Evolutionary conservation across 2,113 vertebrate species (phyloP).

Genomic region (Pycnonotus jocosus): DNA sequence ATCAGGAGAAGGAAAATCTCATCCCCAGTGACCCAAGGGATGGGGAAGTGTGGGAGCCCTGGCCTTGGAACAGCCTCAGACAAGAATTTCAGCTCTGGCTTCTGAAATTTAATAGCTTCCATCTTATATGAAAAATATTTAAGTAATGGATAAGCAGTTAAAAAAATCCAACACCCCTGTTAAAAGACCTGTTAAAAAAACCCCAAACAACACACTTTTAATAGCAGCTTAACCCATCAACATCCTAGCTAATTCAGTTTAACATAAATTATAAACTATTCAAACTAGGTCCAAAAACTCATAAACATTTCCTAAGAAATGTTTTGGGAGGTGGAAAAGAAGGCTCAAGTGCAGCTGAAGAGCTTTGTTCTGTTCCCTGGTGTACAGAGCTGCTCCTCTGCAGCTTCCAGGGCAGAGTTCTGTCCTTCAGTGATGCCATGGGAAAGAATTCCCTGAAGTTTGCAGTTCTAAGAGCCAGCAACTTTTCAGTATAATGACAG

Average conservation of each 20-base stretch:
- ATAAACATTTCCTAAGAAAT: not conserved
- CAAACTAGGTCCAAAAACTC: not conserved
- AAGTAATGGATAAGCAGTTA: not conserved
- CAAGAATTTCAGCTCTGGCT: not conserved
- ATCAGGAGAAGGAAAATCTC: rapidly evolving
- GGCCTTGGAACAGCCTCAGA: not conserved
- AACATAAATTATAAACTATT: not conserved
- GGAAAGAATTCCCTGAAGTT: not conserved
- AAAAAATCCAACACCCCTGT: not conserved
- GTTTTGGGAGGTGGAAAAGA: not conserved
- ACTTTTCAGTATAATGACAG: rapidly evolving
- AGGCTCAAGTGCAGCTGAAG: not conserved
- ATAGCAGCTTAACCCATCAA: not conserved
- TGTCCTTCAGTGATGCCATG: rapidly evolving
- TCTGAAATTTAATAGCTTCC: not conserved
- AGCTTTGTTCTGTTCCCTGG: not conserved
- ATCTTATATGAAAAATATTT: not conserved
- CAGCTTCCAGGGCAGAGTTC: not conserved
- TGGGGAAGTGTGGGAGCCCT: rapidly evolving
- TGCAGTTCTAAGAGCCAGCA: not conserved
- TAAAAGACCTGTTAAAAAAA: not conserved
- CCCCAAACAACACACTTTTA: not conserved
- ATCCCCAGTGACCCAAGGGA: not conserved
- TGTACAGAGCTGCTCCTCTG: rapidly evolving
- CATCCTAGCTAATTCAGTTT: not conserved